Evolutionary conservation across 2,113 vertebrate genomes (phyloP).

Genomic region (Spilogale gracilis): DNA sequence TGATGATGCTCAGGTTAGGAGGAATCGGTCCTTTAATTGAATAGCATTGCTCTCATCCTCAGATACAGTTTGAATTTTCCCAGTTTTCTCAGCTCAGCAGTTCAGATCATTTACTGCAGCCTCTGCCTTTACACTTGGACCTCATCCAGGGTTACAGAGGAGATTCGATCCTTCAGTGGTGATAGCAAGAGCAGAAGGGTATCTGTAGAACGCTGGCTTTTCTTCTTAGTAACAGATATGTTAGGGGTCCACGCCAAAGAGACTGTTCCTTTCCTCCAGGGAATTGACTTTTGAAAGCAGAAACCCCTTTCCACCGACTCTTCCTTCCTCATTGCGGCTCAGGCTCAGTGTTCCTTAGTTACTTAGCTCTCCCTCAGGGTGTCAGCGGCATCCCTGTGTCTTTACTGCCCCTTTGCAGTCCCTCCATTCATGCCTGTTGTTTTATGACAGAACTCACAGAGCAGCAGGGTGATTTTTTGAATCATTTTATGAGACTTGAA

Average conservation of each 20-base stretch:
- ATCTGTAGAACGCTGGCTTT: conserved; percentile 46
- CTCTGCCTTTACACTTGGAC: conserved; percentile 56
- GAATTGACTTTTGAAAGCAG: conserved; percentile 63
- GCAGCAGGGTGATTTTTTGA: background rate
- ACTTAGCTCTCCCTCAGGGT: background rate
- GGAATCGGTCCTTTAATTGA: conserved; percentile 2
- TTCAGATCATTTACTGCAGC: conserved; percentile 13
- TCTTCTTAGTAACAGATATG: conserved; percentile 27
- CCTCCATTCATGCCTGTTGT: conserved; percentile 57
- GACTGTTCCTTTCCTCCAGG: conserved; percentile 17
- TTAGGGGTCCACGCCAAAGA: conserved; percentile 49
- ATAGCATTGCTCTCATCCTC: conserved; percentile 29
- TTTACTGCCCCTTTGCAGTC: conserved; percentile 61
- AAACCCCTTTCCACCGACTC: conserved; percentile 44
- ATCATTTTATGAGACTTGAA: conserved; percentile 61
- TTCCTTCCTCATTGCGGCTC: conserved; percentile 43
- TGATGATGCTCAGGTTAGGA: background rate
- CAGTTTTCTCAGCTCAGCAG: conserved; percentile 50
- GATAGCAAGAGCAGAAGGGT: background rate
- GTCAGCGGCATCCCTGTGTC: background rate
- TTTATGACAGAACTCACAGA: conserved; percentile 52
- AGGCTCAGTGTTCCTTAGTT: background rate
- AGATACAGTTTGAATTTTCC: conserved; percentile 49
- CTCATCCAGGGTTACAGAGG: conserved; percentile 30
- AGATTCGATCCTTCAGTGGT: background rate